A percentile compares a stretch with the other conserved stretches of the same genome.
Evolutionary conservation across 2,113 vertebrate species (phyloP).

Genomic region (Heteronetta atricapilla): DNA sequence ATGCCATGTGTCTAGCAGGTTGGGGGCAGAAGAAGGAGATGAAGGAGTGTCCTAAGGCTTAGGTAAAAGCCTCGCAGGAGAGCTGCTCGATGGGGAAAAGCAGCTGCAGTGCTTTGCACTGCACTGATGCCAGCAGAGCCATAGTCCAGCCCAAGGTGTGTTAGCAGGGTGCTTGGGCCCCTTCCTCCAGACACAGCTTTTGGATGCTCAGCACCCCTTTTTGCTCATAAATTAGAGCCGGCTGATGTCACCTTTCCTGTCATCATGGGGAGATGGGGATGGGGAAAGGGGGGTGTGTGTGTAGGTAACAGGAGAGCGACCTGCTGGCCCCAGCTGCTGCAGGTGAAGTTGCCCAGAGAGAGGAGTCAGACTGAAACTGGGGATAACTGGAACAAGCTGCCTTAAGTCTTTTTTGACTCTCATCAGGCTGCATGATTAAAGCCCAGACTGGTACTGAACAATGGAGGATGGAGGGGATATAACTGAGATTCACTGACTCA

Average conservation of each 20-base stretch:
- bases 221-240: neutral
- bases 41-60: neutral
- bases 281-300: neutral
- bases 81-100: neutral
- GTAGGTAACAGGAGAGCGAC: neutral
- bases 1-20: neutral
- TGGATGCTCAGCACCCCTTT: neutral
- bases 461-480: neutral
- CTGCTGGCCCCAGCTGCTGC: neutral
- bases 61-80: neutral
- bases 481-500: neutral
- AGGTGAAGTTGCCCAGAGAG: neutral
- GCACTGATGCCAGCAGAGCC: neutral
- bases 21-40: neutral
- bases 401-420: neutral
- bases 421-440: neutral
- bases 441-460: neutral
- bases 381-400: neutral
- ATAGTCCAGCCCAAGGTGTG: accelerated
- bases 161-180: neutral
- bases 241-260: neutral
- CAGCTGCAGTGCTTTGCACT: accelerated
- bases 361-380: neutral
- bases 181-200: neutral
- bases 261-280: accelerated